Percentiles rank a stretch among this genome's conserved stretches.
These are phyloP conservation scores for Amblyopsis hoosieri DNA, from an alignment of 2,797 vertebrate species.

Conservation along the genomic window DNA sequence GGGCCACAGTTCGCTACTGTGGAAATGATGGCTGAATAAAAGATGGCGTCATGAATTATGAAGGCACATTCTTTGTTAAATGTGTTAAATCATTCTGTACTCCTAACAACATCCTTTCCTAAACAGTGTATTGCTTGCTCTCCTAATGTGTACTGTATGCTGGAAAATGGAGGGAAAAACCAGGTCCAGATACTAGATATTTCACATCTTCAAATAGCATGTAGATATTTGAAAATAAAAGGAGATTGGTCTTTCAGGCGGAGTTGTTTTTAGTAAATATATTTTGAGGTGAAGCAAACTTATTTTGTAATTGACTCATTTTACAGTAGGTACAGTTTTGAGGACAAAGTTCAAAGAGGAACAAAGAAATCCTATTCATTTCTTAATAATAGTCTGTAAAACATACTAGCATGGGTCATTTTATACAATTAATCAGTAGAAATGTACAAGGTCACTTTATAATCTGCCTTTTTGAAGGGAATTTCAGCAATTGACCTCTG, in stretches of 20 bases:
- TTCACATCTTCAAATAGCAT: no score
- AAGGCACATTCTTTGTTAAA: neutral
- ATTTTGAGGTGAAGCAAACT: neutral
- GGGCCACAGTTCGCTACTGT: no score
- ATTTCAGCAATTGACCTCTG: no score
- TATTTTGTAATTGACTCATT: neutral
- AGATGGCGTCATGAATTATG: neutral
- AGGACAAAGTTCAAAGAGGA: neutral
- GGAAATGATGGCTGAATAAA: neutral
- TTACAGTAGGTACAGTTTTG: neutral
- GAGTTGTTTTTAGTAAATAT: no score
- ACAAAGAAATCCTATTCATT: neutral
- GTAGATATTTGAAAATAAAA: no score
- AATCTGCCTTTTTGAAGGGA: no score
- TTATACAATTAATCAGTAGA: neutral
- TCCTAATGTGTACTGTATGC: neutral
- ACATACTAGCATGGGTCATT: conserved; percentile 3
- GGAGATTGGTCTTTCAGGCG: no score
- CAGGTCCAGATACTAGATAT: neutral
- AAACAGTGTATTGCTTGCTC: neutral
- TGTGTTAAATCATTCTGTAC: no score
- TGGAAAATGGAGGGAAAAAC: neutral
- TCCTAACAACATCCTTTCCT: neutral
- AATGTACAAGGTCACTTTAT: no score
- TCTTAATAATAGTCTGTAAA: neutral